Conservation (phyloP, 2,888 invertebrate genomes). For the Cryptus viduatorius region DNA sequence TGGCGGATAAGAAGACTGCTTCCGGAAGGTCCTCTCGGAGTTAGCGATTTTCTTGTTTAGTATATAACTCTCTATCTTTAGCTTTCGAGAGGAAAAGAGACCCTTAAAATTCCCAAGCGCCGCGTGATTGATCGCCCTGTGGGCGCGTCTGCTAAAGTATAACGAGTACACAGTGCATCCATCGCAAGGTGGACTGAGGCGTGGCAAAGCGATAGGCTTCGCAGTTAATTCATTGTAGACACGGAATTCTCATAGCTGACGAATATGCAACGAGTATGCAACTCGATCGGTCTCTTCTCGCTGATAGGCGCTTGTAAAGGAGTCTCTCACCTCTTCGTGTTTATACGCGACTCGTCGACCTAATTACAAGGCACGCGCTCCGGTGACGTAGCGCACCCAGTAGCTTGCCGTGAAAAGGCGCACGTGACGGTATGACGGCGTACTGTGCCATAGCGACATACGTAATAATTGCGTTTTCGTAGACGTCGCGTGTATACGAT, state of each 20-base stretch:
- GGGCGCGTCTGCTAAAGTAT: slow-evolving; percentile 9
- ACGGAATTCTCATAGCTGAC: slow-evolving; percentile 26
- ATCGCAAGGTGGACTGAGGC: slow-evolving; percentile 21
- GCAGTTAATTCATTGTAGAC: slow-evolving; percentile 48
- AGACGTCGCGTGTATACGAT: slow-evolving; percentile 36
- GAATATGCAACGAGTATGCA: slow-evolving; percentile 3
- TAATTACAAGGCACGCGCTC: slow-evolving; percentile 51
- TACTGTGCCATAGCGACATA: slow-evolving; percentile 45
- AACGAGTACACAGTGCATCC: slow-evolving; percentile 20
- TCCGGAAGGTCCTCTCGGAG: not conserved
- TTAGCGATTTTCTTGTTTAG: not conserved
- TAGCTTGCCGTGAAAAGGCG: slow-evolving; percentile 25
- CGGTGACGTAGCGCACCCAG: not conserved
- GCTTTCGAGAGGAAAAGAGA: not conserved
- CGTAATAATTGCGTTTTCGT: slow-evolving; percentile 58
- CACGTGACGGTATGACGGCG: slow-evolving; percentile 23
- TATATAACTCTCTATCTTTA: slow-evolving; percentile 11
- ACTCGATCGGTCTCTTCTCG: slow-evolving; percentile 13
- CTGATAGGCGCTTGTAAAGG: not conserved
- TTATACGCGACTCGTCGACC: slow-evolving; percentile 51
- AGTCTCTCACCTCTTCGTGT: not conserved
- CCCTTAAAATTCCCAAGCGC: slow-evolving; percentile 11
- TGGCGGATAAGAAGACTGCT: not conserved
- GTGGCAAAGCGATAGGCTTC: slow-evolving; percentile 51
- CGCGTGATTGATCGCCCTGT: slow-evolving; percentile 26